Evolutionary conservation across 2,797 vertebrate species (phyloP).

Genomic region (Esox lucius): DNA sequence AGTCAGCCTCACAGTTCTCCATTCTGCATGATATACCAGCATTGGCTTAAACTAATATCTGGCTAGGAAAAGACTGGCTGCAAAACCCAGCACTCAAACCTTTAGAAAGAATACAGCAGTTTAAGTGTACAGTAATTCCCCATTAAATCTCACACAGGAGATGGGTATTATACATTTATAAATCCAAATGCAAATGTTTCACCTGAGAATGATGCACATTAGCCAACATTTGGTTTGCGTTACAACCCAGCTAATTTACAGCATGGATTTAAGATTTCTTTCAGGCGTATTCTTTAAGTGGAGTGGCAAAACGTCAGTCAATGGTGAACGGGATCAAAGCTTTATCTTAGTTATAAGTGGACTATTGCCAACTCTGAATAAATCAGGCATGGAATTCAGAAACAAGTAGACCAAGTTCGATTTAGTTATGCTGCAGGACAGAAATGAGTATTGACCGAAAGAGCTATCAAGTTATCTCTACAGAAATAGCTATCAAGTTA

Average conservation of each 20-base stretch:
- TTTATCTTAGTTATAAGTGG: constrained; percentile 41
- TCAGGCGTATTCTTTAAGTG: constrained; percentile 16
- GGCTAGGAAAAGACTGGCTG: not conserved
- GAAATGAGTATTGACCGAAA: not conserved
- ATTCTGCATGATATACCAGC: not conserved
- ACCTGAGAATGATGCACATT: not conserved
- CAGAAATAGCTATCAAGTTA: not conserved
- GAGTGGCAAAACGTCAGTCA: constrained; percentile 22
- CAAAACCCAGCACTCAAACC: constrained; percentile 2
- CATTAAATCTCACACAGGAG: constrained; percentile 19
- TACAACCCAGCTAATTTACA: constrained; percentile 18
- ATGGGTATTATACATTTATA: constrained; percentile 29
- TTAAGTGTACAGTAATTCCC: constrained; percentile 16
- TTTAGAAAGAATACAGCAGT: constrained; percentile 4
- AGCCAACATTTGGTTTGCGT: constrained; percentile 14
- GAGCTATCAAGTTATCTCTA: not conserved
- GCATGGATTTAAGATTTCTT: constrained; percentile 30
- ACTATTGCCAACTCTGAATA: constrained; percentile 39
- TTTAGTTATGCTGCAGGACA: constrained; percentile 13
- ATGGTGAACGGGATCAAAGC: constrained; percentile 26
- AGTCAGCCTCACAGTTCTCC: not conserved
- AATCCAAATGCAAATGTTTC: constrained; percentile 18
- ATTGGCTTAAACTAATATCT: not conserved
- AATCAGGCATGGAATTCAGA: constrained; percentile 20
- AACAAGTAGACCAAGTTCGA: constrained; percentile 31